Evolutionary conservation across 2,888 invertebrate genomes (phyloP).

Genomic region (Diarsia mendica): DNA sequence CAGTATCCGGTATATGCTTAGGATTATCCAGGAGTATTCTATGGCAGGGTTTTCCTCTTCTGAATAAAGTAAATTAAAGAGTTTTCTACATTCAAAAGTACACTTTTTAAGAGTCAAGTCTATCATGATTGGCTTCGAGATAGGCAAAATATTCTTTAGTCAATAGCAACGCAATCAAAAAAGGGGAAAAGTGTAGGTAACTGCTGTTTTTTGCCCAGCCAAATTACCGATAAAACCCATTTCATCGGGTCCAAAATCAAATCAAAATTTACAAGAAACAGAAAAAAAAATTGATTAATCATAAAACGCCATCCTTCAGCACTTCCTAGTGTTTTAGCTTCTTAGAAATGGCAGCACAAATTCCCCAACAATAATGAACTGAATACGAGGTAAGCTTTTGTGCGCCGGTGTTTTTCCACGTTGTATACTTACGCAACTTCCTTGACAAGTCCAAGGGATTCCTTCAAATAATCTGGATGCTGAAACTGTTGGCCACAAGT

Average conservation of each 20-base stretch:
- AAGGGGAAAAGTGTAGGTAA: neutral
- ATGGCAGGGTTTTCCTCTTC: constrained; percentile 78
- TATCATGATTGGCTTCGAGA: neutral
- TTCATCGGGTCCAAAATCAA: too few species aligned
- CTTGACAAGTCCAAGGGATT: constrained; percentile 75
- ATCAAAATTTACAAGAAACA: too few species aligned
- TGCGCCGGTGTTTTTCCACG: too few species aligned
- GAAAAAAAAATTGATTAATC: too few species aligned
- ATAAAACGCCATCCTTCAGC: too few species aligned
- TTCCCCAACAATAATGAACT: too few species aligned
- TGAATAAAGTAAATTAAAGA: constrained; percentile 43
- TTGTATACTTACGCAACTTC: constrained; percentile 79
- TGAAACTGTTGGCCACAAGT: constrained; percentile 91
- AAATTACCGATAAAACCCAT: too few species aligned
- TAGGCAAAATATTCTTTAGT: neutral
- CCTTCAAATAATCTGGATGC: constrained; percentile 86
- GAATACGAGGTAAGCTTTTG: too few species aligned
- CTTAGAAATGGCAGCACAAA: too few species aligned
- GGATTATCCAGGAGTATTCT: constrained; percentile 82
- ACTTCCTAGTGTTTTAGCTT: too few species aligned
- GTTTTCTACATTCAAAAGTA: neutral
- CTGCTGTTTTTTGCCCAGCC: too few species aligned
- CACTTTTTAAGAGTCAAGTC: neutral
- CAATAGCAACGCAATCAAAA: neutral
- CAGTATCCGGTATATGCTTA: constrained; percentile 75